These are phyloP conservation scores for Chroicocephalus ridibundus DNA, from an alignment of 2,113 vertebrate genomes.

Conservation along the genomic window DNA sequence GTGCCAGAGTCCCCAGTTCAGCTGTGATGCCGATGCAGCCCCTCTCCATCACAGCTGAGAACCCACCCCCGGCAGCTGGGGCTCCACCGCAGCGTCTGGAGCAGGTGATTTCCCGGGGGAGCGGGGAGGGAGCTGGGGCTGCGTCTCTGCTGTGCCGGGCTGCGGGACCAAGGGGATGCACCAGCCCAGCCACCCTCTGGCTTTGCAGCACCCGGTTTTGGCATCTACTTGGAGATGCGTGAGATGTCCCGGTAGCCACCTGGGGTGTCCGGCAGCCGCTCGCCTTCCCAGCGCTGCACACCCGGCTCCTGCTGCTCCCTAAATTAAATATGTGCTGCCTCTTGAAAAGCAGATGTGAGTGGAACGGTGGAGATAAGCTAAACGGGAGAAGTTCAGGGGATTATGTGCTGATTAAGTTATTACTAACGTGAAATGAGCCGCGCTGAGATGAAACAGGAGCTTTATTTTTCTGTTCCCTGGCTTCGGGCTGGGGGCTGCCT, in stretches of 20 bases:
- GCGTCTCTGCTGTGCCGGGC: not conserved
- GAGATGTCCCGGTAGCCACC: not conserved
- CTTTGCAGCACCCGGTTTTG: not conserved
- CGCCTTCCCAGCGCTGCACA: fast-evolving
- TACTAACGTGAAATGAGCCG: constrained; percentile 5
- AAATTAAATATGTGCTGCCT: not conserved
- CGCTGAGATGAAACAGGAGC: constrained; percentile 26
- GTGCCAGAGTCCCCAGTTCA: fast-evolving
- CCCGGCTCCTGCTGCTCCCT: constrained; percentile 24
- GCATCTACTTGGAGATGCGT: not conserved
- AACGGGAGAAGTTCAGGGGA: constrained; percentile 40
- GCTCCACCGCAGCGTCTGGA: not conserved
- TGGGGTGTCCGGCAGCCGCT: not conserved
- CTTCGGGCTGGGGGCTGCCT: not conserved
- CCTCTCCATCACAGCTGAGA: not conserved
- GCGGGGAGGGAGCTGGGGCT: not conserved
- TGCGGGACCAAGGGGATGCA: not conserved
- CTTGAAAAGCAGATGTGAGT: not conserved
- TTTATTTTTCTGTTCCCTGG: constrained; percentile 26
- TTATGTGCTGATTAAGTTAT: constrained; percentile 56
- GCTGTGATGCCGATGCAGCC: not conserved
- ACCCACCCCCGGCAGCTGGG: fast-evolving
- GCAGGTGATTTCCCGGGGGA: not conserved
- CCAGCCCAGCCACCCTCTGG: not conserved
- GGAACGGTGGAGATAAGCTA: not conserved